These are phyloP conservation scores for Phoenicopterus ruber DNA, from an alignment of 2,113 vertebrate species.

Conservation along the genomic window DNA sequence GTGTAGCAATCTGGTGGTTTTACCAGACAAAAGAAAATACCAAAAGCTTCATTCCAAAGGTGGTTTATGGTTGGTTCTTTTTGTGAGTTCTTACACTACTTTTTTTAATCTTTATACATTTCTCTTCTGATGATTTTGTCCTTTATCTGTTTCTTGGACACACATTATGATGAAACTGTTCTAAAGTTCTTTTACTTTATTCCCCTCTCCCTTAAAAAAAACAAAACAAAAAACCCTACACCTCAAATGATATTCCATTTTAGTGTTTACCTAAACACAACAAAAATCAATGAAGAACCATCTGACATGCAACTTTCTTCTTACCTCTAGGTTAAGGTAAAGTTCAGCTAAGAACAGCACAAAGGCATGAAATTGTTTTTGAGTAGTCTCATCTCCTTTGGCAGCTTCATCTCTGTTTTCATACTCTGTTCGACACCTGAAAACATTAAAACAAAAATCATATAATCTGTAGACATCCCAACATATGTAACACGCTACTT, in stretches of 20 bases:
- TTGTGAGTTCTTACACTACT: not conserved
- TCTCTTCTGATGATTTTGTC: not conserved
- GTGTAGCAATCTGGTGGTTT: not conserved
- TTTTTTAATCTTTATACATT: not conserved
- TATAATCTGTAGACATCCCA: not conserved
- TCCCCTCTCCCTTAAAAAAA: not conserved
- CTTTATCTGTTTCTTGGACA: not conserved
- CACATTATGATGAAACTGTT: not conserved
- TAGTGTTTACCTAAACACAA: not conserved
- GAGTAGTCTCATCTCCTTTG: constrained; percentile 75
- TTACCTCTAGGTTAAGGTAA: not conserved
- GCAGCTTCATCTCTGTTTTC: constrained; percentile 78
- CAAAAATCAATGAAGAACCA: constrained; percentile 55
- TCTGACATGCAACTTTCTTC: not conserved
- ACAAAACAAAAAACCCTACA: not conserved
- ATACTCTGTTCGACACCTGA: constrained; percentile 85
- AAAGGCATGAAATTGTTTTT: constrained; percentile 87
- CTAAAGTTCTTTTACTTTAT: not conserved
- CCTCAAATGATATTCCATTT: not conserved
- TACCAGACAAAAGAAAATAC: not conserved
- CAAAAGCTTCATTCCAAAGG: not conserved
- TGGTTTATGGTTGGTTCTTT: not conserved
- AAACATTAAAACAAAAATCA: not conserved
- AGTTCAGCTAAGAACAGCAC: constrained; percentile 89
- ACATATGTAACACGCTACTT: not conserved